Conservation (phyloP, 2,113 vertebrate species). For the Sander lucioperca region DNA sequence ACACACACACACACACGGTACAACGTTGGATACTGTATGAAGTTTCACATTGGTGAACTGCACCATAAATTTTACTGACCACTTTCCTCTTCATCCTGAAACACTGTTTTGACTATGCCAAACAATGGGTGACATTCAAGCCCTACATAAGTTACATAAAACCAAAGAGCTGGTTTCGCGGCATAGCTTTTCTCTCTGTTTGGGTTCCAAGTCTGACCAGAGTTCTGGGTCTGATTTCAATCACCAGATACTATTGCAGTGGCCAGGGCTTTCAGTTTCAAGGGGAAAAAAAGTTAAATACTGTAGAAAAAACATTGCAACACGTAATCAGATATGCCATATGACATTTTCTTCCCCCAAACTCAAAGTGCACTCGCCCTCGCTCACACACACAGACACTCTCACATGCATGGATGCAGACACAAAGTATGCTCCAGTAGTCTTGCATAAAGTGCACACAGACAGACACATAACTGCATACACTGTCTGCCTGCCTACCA, state of each 20-base stretch:
- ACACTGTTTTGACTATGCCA: slow-evolving; percentile 75
- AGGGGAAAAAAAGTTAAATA: slow-evolving; percentile 23
- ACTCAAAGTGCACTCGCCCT: slow-evolving; percentile 48
- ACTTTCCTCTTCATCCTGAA: slow-evolving; percentile 63
- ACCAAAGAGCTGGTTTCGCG: slow-evolving; percentile 67
- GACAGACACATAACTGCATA: slow-evolving; percentile 46
- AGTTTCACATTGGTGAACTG: slow-evolving; percentile 65
- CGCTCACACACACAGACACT: slow-evolving; percentile 9
- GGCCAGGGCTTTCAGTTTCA: slow-evolving; percentile 69
- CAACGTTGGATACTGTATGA: slow-evolving; percentile 57
- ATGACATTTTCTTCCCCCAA: slow-evolving; percentile 73
- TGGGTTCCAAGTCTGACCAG: slow-evolving; percentile 77
- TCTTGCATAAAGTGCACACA: slow-evolving; percentile 24
- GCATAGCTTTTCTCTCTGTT: slow-evolving; percentile 71
- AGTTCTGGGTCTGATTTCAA: slow-evolving; percentile 82
- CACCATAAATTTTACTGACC: slow-evolving; percentile 64
- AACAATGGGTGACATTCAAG: slow-evolving; percentile 77
- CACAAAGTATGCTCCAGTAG: slow-evolving; percentile 28
- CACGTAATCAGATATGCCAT: slow-evolving; percentile 80
- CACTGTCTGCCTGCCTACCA: slow-evolving; percentile 50
- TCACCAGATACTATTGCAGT: slow-evolving; percentile 77
- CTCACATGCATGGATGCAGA: not conserved
- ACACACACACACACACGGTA: slow-evolving; percentile 36
- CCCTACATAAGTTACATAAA: slow-evolving; percentile 70
- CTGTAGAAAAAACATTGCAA: slow-evolving; percentile 58